Evolutionary conservation across 2,113 vertebrate species (phyloP).

Genomic region (Silurus asotus): DNA sequence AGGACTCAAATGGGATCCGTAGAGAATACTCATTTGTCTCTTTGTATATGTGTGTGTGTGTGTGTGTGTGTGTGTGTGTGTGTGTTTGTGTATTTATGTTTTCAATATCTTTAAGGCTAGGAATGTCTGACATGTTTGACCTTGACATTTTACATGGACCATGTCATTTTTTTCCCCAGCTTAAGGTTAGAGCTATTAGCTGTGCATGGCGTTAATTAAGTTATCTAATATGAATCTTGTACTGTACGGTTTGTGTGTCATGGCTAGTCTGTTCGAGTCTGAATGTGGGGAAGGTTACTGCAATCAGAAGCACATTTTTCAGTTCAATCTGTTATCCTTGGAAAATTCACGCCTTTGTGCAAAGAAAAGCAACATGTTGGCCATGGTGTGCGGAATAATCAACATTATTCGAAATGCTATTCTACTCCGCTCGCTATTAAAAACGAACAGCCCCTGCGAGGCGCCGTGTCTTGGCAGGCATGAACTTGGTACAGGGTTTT

Average conservation of each 20-base stretch:
- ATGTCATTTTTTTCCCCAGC: not conserved
- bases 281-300: not conserved
- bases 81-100: conserved; percentile 4
- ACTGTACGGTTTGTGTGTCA: not conserved
- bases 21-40: conserved; percentile 52
- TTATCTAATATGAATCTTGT: not conserved
- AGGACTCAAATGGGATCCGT: conserved; percentile 59
- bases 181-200: not conserved
- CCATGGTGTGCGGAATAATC: conserved; percentile 58
- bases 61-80: conserved; percentile 17
- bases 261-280: not conserved
- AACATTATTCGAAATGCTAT: conserved; percentile 62
- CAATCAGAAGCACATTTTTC: conserved; percentile 49
- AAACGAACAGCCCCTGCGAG: conserved; percentile 60
- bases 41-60: conserved; percentile 7
- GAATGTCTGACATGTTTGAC: not conserved
- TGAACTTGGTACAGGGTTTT: conserved; percentile 57
- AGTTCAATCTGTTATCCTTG: conserved; percentile 52
- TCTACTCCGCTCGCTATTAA: conserved; percentile 61
- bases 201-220: not conserved
- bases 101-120: not conserved
- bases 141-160: not conserved
- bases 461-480: conserved; percentile 54
- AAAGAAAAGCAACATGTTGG: conserved; percentile 59
- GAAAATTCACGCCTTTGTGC: conserved; percentile 54